Evolutionary conservation across 2,888 invertebrate genomes (phyloP).

Genomic region (Dorcus parallelipipedus): DNA sequence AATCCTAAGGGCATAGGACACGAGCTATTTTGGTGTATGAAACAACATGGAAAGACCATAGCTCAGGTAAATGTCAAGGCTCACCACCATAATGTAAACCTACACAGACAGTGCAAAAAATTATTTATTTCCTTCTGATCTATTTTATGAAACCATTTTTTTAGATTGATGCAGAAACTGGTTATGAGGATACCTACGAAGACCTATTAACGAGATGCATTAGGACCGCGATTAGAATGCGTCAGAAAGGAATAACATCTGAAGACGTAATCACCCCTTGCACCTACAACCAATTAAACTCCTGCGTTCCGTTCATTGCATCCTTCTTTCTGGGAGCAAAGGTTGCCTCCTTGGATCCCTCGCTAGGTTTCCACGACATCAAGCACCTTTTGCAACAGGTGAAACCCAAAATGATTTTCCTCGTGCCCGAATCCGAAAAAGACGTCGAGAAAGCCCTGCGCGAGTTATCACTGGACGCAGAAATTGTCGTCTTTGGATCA

Average conservation of each 20-base stretch:
- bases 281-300: constrained; percentile 49
- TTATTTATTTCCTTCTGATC: too few relatives aligned
- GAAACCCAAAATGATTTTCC: constrained; percentile 25
- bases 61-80: constrained; percentile 4
- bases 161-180: constrained; percentile 16
- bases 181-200: constrained; percentile 9
- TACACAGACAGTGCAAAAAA: too few relatives aligned
- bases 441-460: constrained; percentile 8
- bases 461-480: neutral
- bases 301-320: constrained; percentile 50
- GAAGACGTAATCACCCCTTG: constrained; percentile 51
- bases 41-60: neutral
- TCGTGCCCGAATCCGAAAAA: constrained; percentile 11
- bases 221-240: constrained; percentile 10
- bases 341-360: constrained; percentile 34
- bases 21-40: constrained; percentile 3
- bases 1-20: constrained; percentile 6
- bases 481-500: constrained; percentile 19
- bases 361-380: constrained; percentile 26
- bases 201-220: constrained; percentile 8
- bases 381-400: constrained; percentile 28
- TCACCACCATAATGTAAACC: too few relatives aligned
- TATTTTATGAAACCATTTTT: neutral
- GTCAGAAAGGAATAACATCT: constrained; percentile 10
- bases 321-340: constrained; percentile 48